Conservation (phyloP, 2,797 vertebrate genomes). For the Squalus acanthias region DNA sequence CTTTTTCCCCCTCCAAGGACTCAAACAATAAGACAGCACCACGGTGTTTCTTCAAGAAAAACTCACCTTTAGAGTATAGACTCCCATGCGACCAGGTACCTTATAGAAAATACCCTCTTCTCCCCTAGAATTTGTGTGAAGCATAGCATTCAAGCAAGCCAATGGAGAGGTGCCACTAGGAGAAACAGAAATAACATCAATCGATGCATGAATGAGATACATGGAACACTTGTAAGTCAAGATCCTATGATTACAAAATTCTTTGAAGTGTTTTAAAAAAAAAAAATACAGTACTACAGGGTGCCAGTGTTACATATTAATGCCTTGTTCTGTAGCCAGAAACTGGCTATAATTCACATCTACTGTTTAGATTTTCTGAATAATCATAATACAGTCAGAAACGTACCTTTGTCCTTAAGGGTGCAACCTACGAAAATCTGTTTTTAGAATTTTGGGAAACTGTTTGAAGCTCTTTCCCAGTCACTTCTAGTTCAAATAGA, state of each 20-base stretch:
- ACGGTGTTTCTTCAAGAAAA: neutral
- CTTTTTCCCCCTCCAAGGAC: neutral
- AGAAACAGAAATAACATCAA: conserved; percentile 43
- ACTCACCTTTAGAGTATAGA: conserved; percentile 92
- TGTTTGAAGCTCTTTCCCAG: neutral
- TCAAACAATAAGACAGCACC: neutral
- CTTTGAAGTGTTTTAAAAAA: neutral
- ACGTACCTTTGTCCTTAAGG: neutral
- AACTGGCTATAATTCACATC: neutral
- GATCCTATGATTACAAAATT: neutral
- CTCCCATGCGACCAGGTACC: conserved; percentile 94
- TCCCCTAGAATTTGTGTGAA: conserved; percentile 94
- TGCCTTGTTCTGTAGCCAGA: neutral
- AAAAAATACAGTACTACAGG: neutral
- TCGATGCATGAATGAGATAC: neutral
- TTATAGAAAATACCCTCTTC: conserved; percentile 98
- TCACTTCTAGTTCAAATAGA: neutral
- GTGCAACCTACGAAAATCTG: neutral
- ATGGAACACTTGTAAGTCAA: neutral
- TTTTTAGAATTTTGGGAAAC: neutral
- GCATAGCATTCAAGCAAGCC: conserved; percentile 96
- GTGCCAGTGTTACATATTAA: neutral
- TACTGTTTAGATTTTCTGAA: neutral
- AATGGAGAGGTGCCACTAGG: conserved; percentile 90
- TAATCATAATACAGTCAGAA: neutral